Base-by-base conservation (phyloP, 2,888 invertebrate species). In the Papilio elwesi region DNA sequence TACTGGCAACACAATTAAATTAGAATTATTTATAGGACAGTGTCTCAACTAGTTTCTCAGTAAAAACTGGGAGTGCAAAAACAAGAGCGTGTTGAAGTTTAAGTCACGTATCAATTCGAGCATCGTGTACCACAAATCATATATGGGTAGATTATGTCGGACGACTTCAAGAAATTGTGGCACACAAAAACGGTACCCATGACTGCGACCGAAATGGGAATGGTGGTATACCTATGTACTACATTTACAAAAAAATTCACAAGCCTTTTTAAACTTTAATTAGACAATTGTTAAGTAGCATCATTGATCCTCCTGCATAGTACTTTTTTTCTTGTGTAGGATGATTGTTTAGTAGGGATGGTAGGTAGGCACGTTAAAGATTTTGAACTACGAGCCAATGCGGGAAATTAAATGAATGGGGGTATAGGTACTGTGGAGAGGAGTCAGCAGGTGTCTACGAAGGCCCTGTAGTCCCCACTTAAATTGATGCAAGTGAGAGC, bases 1-100 rank as follows among this genome's bases (percentile, higher is more conserved):
- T 55, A 64, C 53, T 66, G 63, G 69, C 12, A 47, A 49, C 52
- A 69, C 57, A 57, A 59, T 66, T 66, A 67, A 74, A 70, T 70
- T 70, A 67, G 62, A 70, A 74, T 72, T 71, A 74, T 65, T 62
- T 62, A 71, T 64, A 67, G 70, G 13, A 62, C 69, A 15, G 69
- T 74, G 38, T 38, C 53, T 64, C 65, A 36, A 65, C 67, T 70
- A 12, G 64, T 57, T 68, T 64, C 63, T 63, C 48, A 38, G 69
- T 66, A 69, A 65, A 69, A 73, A 69, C 57, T 65, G 43, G 47
- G 52, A 55, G 49, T 59, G n/a, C 52, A 43, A n/a, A 26, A 59
- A 52, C 59, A 69, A 49, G 57, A 69, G 51, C 26, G 6, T 69
- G n/a, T 69, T 66, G 68, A 48, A 65, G 47, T 65, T 73, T 15